Conservation (phyloP, 2,797 vertebrate genomes). For the Acanthiza pusilla region DNA sequence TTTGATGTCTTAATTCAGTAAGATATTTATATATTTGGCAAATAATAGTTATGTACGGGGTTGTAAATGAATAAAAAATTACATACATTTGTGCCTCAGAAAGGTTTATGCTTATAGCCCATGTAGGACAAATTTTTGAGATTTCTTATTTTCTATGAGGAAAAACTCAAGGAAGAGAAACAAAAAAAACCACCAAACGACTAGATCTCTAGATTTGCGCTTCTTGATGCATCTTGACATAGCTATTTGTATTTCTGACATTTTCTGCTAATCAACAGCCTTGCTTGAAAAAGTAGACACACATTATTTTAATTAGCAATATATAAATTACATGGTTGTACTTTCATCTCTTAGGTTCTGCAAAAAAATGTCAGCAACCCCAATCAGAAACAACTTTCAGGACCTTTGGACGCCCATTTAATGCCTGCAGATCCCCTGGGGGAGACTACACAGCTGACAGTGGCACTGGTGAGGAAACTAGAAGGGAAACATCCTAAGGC, state of each 20-base stretch:
- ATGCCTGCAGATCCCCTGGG: conserved; percentile 69
- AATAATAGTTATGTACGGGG: neutral
- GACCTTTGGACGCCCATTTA: conserved; percentile 65
- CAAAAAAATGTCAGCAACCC: conserved; percentile 61
- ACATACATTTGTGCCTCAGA: neutral
- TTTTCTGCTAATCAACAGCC: conserved; percentile 49
- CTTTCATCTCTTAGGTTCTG: conserved; percentile 67
- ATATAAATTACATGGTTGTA: conserved; percentile 30
- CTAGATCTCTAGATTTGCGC: neutral
- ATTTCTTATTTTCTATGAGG: neutral
- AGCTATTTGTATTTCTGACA: conserved; percentile 35
- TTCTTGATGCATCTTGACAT: conserved; percentile 33
- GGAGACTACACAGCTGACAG: conserved; percentile 78
- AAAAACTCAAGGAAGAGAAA: neutral
- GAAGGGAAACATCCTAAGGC: conserved; percentile 84
- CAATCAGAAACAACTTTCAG: conserved; percentile 66
- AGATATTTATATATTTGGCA: neutral
- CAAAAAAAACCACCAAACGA: neutral
- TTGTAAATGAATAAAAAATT: neutral
- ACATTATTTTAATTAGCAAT: conserved; percentile 48
- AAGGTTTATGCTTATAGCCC: neutral
- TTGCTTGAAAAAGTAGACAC: conserved; percentile 41
- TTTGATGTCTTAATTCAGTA: neutral
- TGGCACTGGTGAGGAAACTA: conserved; percentile 82
- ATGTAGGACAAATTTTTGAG: neutral